Evolutionary conservation across 2,797 vertebrate species (phyloP).

Genomic region (Acestrorhynchus altus): DNA sequence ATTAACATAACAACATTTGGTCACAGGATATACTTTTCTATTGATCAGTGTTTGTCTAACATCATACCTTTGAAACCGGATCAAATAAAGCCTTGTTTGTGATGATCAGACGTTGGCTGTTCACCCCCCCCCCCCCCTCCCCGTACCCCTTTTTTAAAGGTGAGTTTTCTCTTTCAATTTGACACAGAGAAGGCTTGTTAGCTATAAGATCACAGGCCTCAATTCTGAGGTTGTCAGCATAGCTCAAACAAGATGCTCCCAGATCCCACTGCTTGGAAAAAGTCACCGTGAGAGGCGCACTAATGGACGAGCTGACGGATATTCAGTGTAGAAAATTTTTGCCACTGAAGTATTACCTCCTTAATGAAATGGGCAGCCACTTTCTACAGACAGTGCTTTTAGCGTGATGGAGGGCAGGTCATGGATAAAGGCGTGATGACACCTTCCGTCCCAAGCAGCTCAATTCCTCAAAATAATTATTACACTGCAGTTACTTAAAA

Average conservation of each 20-base stretch:
- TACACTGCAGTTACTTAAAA: constrained; percentile 83
- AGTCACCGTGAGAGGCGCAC: constrained; percentile 42
- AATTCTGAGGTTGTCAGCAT: constrained; percentile 57
- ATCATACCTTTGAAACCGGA: constrained; percentile 61
- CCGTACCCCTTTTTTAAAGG: constrained; percentile 27
- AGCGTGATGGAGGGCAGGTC: constrained; percentile 59
- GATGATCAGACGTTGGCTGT: constrained; percentile 59
- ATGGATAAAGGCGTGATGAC: constrained; percentile 73
- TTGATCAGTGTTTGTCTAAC: constrained; percentile 63
- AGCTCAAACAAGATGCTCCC: constrained; percentile 55
- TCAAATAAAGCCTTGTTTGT: constrained; percentile 64
- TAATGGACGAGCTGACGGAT: constrained; percentile 59
- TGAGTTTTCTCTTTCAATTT: constrained; percentile 73
- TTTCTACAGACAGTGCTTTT: constrained; percentile 63
- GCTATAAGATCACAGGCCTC: constrained; percentile 75
- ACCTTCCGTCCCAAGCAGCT: constrained; percentile 62
- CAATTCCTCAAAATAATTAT: constrained; percentile 81
- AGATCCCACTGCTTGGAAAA: constrained; percentile 33
- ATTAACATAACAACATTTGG: constrained; percentile 51
- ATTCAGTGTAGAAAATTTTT: constrained; percentile 57
- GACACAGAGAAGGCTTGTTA: constrained; percentile 80
- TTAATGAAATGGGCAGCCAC: constrained; percentile 72
- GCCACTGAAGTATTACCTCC: constrained; percentile 53
- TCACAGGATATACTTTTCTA: constrained; percentile 33
- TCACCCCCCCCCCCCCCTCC: constrained; percentile 13